Base-by-base conservation (phyloP, 1,140 invertebrate species). In the Cephus cinctus region DNA sequence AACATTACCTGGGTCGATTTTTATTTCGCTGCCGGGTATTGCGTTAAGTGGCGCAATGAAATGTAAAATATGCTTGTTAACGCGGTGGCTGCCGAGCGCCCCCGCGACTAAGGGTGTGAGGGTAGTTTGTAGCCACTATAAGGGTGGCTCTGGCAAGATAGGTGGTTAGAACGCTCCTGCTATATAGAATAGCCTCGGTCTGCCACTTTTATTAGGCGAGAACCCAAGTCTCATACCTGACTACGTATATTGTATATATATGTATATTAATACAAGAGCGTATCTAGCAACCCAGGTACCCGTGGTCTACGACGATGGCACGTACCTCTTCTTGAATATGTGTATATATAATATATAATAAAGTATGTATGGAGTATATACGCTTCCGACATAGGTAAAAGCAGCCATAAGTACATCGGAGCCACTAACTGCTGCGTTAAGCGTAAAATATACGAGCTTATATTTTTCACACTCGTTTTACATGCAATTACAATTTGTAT, bases 61-160 rank as follows among this genome's bases (percentile, higher is more conserved):
- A 74, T 66, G 69, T 74, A 69, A 71, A 74, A 71, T 74, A 70
- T 71, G 67, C 61, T 67, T 70, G 60, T 71, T 66, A 71, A 62
- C 57, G 50, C 20, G 45, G 31, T 11, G 15, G 12, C 32, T 39
- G 34, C 43, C 54, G 47, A 51, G 42, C 23, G 31, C 3, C 35
- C 45, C 25, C 27, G 11, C 32, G 20, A 9, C 8, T 15, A n/a
- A 32, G 32, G 11, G 47, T 31, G 32, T n/a, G 5, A 36, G 12
- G 21, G 32, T 39, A 47, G 44, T 38, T 38, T 39, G 34, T 47
- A 47, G 34, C 27, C 23, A 30, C 19, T 30, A 21, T 31, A 27
- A 43, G 36, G 44, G 18, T 25, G 6, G 32, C 18, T 3, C 5
- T 21, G 32, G 9, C 31, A 47, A 31, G 44, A 47, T 39, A 47